Evolutionary conservation across 1,140 invertebrate genomes (phyloP), one percentile per base, ranked within the genome.

Genomic region (Euschistus heros): DNA sequence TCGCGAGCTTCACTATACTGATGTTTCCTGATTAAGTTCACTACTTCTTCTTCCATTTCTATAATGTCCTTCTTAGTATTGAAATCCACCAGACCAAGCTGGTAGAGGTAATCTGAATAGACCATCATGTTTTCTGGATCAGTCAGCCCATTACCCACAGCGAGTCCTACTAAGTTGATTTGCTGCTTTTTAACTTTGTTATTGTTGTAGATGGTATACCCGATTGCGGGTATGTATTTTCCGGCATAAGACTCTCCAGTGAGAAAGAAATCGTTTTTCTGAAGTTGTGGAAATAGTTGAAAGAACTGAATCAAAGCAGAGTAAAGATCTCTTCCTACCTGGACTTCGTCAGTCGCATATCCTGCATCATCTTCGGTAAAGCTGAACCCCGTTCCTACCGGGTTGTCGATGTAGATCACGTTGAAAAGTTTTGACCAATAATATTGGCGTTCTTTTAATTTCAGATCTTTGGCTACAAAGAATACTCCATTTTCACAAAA

Each of bases 401-500:
- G 68, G 17, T 91, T 93, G 72, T 94, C 92, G 61, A 94, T 86
- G 71, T 89, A 94, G 17, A 94, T 77, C 27, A 94, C 71, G 71
- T 87, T 85, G 70, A 88, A 86, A 6, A 80, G 82, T n/a, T 79
- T 75, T 64, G 82, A 85, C 66, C 66, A 62, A 24, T 24, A 52
- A 15, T 61, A 55, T 82, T 84, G 71, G 86, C 66, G 14, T 66
- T 66, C 33, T 55, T 30, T 3, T 61, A 60, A 20, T 62, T 17
- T 7, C 15, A 63, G 26, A 37, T 66, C 14, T 59, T 64, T 22
- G 4, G 52, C 50, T 30, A 27, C 55, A 22, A 78, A 69, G 59
- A 88, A 85, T 0, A 91, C 91, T 0, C 91, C 91, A 72, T 92
- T 85, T 76, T 93, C 89, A 0, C 82, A 79, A 69, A 94, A 93